phyloP scores from a whole-genome alignment of 2,113 vertebrate species.

The Coreoperca whiteheadi region DNA sequence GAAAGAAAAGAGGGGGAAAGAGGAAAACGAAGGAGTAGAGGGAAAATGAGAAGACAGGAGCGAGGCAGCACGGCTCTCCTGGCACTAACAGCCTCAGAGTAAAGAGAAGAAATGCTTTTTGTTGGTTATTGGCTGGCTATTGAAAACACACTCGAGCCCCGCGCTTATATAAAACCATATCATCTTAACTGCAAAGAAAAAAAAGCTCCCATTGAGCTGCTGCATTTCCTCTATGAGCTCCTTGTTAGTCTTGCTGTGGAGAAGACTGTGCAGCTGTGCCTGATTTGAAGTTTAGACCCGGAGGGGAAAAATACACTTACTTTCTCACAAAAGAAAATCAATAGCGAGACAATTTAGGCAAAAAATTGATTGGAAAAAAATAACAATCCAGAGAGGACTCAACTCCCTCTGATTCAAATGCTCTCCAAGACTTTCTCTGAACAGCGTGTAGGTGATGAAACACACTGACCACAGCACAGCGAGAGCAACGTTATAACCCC shows the following conservation, averaged over 20 bases:
- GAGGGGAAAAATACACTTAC: not conserved
- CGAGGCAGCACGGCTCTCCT: not conserved
- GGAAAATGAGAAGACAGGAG: not conserved
- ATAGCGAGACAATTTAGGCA: slow-evolving; percentile 24
- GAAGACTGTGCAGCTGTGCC: not conserved
- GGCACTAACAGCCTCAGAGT: not conserved
- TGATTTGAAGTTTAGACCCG: slow-evolving; percentile 14
- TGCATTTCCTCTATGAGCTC: not conserved
- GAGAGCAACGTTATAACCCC: not conserved
- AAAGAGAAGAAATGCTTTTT: not conserved
- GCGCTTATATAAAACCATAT: not conserved
- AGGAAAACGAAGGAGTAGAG: not conserved
- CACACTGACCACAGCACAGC: not conserved
- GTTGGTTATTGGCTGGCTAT: not conserved
- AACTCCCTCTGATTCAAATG: not conserved
- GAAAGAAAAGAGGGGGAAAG: not conserved
- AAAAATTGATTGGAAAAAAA: not conserved
- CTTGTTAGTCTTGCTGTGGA: not conserved
- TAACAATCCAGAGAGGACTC: not conserved
- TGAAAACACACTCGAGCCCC: not conserved
- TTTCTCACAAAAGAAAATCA: slow-evolving; percentile 15
- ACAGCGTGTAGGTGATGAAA: not conserved
- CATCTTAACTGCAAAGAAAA: not conserved
- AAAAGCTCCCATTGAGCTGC: not conserved
- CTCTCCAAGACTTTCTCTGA: not conserved